These are phyloP conservation scores for Aix galericulata DNA, from an alignment of 2,113 vertebrate genomes.

Conservation along the genomic window DNA sequence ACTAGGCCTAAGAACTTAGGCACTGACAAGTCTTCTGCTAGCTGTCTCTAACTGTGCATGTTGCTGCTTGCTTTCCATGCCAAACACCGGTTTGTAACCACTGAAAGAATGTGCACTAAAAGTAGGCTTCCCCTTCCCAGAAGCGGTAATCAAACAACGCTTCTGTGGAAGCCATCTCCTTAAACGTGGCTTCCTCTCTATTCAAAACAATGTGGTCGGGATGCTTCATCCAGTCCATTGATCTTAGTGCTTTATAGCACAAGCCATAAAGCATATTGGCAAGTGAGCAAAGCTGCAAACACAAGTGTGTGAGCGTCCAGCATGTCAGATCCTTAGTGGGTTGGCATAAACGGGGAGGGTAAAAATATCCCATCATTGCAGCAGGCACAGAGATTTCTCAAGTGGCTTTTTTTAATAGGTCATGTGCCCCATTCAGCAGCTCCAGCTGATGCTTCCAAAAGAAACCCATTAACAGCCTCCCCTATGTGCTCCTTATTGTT, in stretches of 20 bases:
- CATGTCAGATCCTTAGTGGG: constrained; percentile 16
- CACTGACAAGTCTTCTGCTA: background rate
- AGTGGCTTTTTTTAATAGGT: constrained; percentile 67
- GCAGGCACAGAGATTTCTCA: constrained; percentile 47
- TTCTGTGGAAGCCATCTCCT: background rate
- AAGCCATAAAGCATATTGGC: constrained; percentile 5
- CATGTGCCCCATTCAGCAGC: constrained; percentile 63
- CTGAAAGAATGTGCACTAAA: background rate
- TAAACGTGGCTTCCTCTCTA: background rate
- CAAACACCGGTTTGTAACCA: background rate
- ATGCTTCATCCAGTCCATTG: background rate
- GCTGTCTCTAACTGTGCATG: background rate
- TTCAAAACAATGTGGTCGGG: background rate
- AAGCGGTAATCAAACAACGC: background rate
- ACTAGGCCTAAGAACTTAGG: background rate
- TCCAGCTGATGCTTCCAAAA: constrained; percentile 72
- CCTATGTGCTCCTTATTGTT: constrained; percentile 58
- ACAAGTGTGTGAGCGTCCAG: constrained; percentile 38
- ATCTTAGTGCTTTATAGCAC: background rate
- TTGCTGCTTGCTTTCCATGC: background rate
- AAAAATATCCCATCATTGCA: constrained; percentile 52
- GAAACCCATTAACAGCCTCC: constrained; percentile 69
- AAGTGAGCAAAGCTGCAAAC: constrained; percentile 35
- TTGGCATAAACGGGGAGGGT: constrained; percentile 46
- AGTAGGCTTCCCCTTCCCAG: background rate